Percentiles rank a stretch among this genome's conserved stretches.
Evolutionary conservation across 2,113 vertebrate genomes (phyloP).

Genomic region (Typhlomys cinereus): DNA sequence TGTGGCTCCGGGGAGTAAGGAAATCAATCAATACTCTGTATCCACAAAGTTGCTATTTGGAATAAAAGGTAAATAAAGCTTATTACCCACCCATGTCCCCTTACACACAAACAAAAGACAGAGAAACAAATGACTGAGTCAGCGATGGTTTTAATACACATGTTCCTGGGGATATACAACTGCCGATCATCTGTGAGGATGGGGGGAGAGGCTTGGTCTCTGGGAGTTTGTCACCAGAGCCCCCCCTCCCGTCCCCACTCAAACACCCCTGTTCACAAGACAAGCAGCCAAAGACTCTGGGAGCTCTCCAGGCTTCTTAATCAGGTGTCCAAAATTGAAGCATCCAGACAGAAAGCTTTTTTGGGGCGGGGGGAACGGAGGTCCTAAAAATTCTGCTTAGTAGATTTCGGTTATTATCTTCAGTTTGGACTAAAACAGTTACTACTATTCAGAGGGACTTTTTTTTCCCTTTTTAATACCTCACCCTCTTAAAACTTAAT

Average conservation of each 20-base stretch:
- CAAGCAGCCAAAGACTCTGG: no score
- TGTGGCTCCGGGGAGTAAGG: background rate
- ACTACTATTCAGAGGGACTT: background rate
- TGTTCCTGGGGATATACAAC: background rate
- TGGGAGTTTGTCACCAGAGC: no score
- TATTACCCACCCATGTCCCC: no score
- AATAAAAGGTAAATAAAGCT: no score
- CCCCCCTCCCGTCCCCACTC: no score
- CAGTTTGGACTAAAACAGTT: conserved; percentile 2
- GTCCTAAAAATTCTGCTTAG: conserved; percentile 62
- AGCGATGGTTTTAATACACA: background rate
- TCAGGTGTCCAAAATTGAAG: conserved; percentile 14
- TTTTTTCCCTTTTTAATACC: background rate
- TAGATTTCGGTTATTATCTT: background rate
- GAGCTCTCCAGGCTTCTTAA: background rate
- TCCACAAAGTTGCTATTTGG: background rate
- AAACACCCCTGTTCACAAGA: no score
- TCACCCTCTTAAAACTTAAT: conserved; percentile 43
- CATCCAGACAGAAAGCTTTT: background rate
- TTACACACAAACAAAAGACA: no score
- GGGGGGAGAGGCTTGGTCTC: background rate
- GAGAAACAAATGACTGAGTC: background rate
- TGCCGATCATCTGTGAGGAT: fast-evolving
- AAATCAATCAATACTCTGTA: background rate
- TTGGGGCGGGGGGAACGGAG: background rate